phyloP scores from a whole-genome alignment of 2,888 invertebrate genomes.

The Drosophila kokeensis region DNA sequence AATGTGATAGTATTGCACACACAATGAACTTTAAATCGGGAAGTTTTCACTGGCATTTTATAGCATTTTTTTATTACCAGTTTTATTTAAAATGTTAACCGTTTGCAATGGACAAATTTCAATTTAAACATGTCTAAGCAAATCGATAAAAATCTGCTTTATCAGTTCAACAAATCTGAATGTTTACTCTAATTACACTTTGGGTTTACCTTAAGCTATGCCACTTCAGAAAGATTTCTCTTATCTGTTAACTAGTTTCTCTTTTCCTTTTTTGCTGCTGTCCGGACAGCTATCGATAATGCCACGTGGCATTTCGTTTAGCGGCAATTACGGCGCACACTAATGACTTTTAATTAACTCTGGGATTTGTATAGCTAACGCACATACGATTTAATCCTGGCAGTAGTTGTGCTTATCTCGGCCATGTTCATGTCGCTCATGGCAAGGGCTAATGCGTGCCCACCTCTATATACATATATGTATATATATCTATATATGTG shows the following conservation, averaged over 20 bases:
- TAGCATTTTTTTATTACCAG: too few species aligned
- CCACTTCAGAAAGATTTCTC: not conserved
- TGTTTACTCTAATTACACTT: constrained; percentile 26
- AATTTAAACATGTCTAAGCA: not conserved
- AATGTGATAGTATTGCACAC: not conserved
- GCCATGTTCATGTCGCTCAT: constrained; percentile 20
- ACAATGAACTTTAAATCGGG: not conserved
- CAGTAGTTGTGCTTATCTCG: constrained; percentile 43
- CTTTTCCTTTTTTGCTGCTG: not conserved
- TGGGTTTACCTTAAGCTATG: not conserved
- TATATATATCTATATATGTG: not conserved
- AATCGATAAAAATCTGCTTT: not conserved
- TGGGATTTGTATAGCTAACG: constrained; percentile 68
- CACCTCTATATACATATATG: constrained; percentile 17
- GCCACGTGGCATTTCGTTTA: constrained; percentile 45
- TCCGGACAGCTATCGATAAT: constrained; percentile 9
- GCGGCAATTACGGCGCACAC: constrained; percentile 66
- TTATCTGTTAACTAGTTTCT: not conserved
- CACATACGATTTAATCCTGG: constrained; percentile 33
- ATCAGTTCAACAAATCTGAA: not conserved
- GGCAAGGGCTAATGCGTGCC: constrained; percentile 27
- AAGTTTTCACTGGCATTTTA: not conserved
- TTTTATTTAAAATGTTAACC: not conserved
- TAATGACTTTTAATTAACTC: constrained; percentile 79
- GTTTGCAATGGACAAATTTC: not conserved